These are phyloP conservation scores for Phalacrocorax aristotelis DNA, from an alignment of 2,113 vertebrate species.

Conservation along the genomic window DNA sequence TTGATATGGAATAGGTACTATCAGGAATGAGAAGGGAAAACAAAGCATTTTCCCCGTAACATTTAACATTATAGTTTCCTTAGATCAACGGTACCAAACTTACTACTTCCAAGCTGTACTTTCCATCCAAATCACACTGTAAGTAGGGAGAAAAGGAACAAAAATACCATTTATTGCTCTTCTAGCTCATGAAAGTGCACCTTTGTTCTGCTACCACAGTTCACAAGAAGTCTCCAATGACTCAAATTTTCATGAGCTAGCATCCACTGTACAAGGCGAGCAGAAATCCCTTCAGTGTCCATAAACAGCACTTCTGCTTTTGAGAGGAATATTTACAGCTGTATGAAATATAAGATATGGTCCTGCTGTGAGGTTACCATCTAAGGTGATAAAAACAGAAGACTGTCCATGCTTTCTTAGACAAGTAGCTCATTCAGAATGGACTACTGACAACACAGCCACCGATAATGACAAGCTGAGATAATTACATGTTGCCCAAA, in stretches of 20 bases:
- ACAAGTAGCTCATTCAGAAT: not conserved
- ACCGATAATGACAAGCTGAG: not conserved
- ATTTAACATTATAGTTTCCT: not conserved
- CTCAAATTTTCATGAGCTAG: not conserved
- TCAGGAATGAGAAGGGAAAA: not conserved
- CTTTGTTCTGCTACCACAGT: not conserved
- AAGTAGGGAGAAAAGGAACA: not conserved
- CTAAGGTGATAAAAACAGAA: not conserved
- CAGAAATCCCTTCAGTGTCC: not conserved
- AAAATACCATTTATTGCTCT: not conserved
- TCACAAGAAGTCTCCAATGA: not conserved
- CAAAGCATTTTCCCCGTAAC: not conserved
- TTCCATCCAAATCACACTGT: not conserved
- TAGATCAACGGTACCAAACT: not conserved
- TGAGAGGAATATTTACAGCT: not conserved
- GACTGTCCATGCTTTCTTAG: not conserved
- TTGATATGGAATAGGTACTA: not conserved
- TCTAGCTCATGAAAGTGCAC: not conserved
- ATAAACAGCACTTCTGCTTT: not conserved
- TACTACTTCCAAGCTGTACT: not conserved
- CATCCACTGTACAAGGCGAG: not conserved
- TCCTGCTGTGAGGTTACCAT: not conserved
- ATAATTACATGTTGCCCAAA: not conserved
- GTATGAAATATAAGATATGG: not conserved
- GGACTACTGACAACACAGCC: not conserved